These are phyloP conservation scores for Diplosoma virens DNA, from an alignment of 23 tunicate genomes.

Conservation along the genomic window DNA sequence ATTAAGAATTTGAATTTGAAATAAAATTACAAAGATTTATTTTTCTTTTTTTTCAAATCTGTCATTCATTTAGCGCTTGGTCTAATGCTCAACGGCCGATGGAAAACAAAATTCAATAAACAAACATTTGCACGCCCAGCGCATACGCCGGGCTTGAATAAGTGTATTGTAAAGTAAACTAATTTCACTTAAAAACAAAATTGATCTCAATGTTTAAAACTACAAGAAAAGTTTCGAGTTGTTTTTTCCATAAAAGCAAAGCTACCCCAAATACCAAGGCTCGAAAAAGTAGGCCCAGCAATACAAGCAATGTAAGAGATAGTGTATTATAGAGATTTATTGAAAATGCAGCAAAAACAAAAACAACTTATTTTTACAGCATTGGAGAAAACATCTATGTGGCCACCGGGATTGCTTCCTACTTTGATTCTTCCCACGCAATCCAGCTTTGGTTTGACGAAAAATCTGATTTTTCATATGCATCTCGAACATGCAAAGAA, in stretches of 20 bases:
- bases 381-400: constrained; percentile 72
- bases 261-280: background rate
- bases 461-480: constrained; percentile 34
- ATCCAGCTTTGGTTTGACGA: constrained; percentile 69
- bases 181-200: background rate
- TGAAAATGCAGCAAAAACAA: background rate
- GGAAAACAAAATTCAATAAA: too few relatives aligned
- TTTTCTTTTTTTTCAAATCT: background rate
- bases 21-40: too few relatives aligned
- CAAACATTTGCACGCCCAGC: background rate
- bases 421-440: constrained; percentile 16
- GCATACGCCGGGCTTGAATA: background rate
- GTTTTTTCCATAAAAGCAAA: background rate
- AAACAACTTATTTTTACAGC: constrained; percentile 14
- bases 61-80: too few relatives aligned
- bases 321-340: background rate
- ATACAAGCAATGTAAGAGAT: background rate
- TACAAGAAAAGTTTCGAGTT: background rate
- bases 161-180: background rate
- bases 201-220: background rate
- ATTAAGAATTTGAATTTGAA: too few relatives aligned
- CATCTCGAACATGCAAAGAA: constrained; percentile 21
- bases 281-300: background rate
- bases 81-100: too few relatives aligned
- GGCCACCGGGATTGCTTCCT: background rate